Evolutionary conservation across 2,113 vertebrate genomes (phyloP).

Genomic region (Leucopsar rothschildi): DNA sequence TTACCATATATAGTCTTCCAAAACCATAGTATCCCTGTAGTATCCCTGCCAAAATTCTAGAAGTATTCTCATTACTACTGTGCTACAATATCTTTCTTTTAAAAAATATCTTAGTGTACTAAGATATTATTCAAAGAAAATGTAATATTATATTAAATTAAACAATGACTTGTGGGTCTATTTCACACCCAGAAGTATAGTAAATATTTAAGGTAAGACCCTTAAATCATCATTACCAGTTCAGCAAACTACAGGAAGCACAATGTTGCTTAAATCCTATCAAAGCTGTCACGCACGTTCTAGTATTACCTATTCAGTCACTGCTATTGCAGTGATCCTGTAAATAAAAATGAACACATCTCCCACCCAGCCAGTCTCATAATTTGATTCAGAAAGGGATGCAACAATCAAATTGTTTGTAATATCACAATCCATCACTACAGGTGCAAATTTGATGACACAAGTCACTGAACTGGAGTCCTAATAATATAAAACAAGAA

Average conservation of each 20-base stretch:
- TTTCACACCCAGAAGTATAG: not conserved
- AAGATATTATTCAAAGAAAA: not conserved
- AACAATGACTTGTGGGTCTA: not conserved
- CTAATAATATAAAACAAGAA: constrained; percentile 9
- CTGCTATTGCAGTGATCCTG: not conserved
- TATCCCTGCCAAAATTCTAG: not conserved
- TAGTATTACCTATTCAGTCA: not conserved
- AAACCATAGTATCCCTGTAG: not conserved
- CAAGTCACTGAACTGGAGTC: not conserved
- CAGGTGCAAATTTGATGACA: not conserved
- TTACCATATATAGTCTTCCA: not conserved
- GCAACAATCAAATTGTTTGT: not conserved
- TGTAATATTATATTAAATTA: not conserved
- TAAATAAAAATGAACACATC: not conserved
- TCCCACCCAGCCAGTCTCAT: not conserved
- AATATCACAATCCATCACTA: constrained; percentile 17
- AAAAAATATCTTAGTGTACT: not conserved
- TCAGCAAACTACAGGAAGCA: not conserved
- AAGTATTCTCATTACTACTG: not conserved
- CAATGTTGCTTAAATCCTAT: not conserved
- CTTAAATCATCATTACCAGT: not conserved
- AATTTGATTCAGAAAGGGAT: not conserved
- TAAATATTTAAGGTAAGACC: not conserved
- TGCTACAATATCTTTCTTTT: not conserved
- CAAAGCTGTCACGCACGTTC: not conserved